Evolutionary conservation across 2,113 vertebrate genomes (phyloP), one percentile per base, ranked within the genome.

Genomic region (Scomber japonicus): DNA sequence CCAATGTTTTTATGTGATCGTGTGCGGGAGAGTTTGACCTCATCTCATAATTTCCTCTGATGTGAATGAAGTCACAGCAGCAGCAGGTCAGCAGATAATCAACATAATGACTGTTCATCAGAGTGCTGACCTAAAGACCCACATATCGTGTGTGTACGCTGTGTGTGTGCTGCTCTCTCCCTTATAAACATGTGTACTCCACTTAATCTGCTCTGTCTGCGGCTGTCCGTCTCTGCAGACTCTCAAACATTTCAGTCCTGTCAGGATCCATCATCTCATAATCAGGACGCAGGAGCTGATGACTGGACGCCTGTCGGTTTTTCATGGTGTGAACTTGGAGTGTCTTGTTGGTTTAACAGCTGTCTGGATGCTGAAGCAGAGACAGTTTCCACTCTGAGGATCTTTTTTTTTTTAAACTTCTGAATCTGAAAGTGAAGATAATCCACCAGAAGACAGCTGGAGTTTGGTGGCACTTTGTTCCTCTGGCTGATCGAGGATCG

Each of bases 121-220:
- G 45, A 48, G 59, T 11, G 2, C 57, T 67, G 83, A 89, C 84
- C 81, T 14, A 81, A 67, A 86, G 87, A 79, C 81, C 78, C 59
- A 84, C 64, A 66, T 78, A 44, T 51, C 15, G 11, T 31, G 24
- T 27, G 24, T 27, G 24, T 27, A 27, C 3, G 24, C 24, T 14
- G 19, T 59, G 64, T 59, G 51, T 5, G 78, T n/a, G 27, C 35
- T 40, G 0, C 2, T 10, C 4, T 4, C 17, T 56, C 5, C 27
- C 12, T 76, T 85, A 83, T 74, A 88, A 81, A 73, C 21, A n/a
- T 13, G 59, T 45, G 19, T 49, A 19, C 21, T 21, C 40, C 30
- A 56, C 50, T 45, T 17, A 3, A 57, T 59, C 40, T 30, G 16
- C 13, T 45, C 15, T 5, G 15, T 5, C 59, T 61, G 31, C 31